These are phyloP conservation scores for Vulpes lagopus DNA, from an alignment of 2,113 vertebrate species.

Conservation along the genomic window DNA sequence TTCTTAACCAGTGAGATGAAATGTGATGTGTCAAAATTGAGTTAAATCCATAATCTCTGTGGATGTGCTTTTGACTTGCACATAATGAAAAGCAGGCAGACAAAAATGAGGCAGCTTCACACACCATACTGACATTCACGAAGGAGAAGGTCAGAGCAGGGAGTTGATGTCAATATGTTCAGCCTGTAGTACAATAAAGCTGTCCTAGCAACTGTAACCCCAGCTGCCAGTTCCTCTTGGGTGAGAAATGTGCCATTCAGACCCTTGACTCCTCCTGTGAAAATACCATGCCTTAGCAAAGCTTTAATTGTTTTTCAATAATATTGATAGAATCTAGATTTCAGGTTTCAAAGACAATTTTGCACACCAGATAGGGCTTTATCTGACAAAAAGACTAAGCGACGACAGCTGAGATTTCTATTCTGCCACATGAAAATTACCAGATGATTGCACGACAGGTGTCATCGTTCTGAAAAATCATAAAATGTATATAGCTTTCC, in stretches of 20 bases:
- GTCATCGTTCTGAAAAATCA: neutral
- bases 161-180: slow-evolving; percentile 76
- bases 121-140: slow-evolving; percentile 73
- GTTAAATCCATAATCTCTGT: slow-evolving; percentile 74
- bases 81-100: slow-evolving; percentile 44
- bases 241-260: slow-evolving; percentile 14
- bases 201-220: slow-evolving; percentile 66
- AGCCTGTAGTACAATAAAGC: slow-evolving; percentile 71
- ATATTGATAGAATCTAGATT: slow-evolving; percentile 16
- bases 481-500: neutral
- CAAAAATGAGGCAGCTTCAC: slow-evolving; percentile 56
- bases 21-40: slow-evolving; percentile 82
- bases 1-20: slow-evolving; percentile 73
- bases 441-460: neutral
- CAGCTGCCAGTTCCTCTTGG: slow-evolving; percentile 60
- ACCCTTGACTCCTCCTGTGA: neutral
- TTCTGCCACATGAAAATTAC: slow-evolving; percentile 53
- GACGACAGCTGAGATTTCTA: slow-evolving; percentile 63
- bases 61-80: slow-evolving; percentile 82
- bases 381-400: slow-evolving; percentile 30
- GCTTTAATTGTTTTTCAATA: slow-evolving; percentile 32
- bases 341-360: slow-evolving; percentile 53
- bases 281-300: neutral
- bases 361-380: neutral
- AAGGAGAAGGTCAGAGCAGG: slow-evolving; percentile 71